Evolutionary conservation across 2,113 vertebrate species (phyloP).

Genomic region (Pelodiscus sinensis): DNA sequence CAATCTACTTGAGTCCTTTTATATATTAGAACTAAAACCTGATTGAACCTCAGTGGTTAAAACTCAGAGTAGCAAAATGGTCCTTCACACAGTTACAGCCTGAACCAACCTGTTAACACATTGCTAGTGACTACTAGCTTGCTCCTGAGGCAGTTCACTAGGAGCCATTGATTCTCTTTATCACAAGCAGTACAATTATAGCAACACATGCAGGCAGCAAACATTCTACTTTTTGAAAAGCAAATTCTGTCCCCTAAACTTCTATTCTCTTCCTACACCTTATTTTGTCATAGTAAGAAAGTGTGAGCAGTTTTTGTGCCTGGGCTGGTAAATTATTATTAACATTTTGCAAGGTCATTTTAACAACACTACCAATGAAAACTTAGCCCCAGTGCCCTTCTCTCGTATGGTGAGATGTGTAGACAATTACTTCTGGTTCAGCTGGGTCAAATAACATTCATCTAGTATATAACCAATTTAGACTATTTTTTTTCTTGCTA

Average conservation of each 20-base stretch:
- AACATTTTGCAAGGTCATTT: not conserved
- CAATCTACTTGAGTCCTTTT: not conserved
- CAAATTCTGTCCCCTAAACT: not conserved
- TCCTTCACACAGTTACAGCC: not conserved
- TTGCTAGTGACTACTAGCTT: not conserved
- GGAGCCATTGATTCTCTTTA: conserved; percentile 55
- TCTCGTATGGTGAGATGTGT: not conserved
- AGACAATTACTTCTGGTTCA: not conserved
- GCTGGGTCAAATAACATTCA: not conserved
- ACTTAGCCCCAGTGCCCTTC: not conserved
- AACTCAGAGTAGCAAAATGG: not conserved
- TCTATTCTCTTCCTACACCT: not conserved
- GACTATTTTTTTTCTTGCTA: not conserved
- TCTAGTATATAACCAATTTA: not conserved
- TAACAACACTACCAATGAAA: not conserved
- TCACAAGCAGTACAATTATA: not conserved
- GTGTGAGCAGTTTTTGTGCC: not conserved
- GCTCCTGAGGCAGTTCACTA: not conserved
- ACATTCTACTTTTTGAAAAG: conserved; percentile 26
- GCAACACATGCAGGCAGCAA: conserved; percentile 12
- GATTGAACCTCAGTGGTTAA: not conserved
- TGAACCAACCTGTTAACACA: rapidly evolving
- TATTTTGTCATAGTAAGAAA: not conserved
- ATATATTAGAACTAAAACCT: conserved; percentile 11
- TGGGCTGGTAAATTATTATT: not conserved